A percentile compares a stretch with the other conserved stretches of the same genome.
phyloP scores from a whole-genome alignment of 1,140 invertebrate genomes.

The Pantala flavescens region DNA sequence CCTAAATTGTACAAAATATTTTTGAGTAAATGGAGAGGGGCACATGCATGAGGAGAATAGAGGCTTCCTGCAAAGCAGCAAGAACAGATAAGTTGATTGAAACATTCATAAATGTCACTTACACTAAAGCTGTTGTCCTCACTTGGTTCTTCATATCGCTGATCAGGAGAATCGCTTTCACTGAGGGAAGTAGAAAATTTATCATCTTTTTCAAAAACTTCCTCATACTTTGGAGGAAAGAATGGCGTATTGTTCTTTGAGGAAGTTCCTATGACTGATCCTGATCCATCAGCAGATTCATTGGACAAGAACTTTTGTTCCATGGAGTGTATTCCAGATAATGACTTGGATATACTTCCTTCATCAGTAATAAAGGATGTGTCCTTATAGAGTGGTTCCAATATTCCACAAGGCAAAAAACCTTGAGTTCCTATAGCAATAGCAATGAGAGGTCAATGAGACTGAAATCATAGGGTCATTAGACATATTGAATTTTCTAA shows the following conservation, averaged over 20 bases:
- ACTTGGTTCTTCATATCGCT: neutral
- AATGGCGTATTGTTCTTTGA: neutral
- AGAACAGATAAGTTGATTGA: too few relatives aligned
- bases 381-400: constrained; percentile 23
- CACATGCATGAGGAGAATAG: too few relatives aligned
- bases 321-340: neutral
- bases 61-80: too few relatives aligned
- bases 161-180: neutral
- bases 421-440: constrained; percentile 26
- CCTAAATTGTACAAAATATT: too few relatives aligned
- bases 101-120: neutral
- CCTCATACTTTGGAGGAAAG: neutral
- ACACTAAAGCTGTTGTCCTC: neutral
- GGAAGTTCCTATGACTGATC: neutral
- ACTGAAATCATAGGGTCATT: too few relatives aligned
- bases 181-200: neutral
- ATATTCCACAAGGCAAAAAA: constrained; percentile 31
- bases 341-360: neutral
- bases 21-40: too few relatives aligned
- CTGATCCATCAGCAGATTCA: neutral
- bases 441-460: neutral
- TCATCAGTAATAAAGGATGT: neutral
- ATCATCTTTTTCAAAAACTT: neutral
- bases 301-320: neutral
- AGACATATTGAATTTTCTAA: too few relatives aligned